Base-by-base conservation (phyloP, 30 jellyfish, hydroid and myxozoan species). In the Mastigias papua region DNA sequence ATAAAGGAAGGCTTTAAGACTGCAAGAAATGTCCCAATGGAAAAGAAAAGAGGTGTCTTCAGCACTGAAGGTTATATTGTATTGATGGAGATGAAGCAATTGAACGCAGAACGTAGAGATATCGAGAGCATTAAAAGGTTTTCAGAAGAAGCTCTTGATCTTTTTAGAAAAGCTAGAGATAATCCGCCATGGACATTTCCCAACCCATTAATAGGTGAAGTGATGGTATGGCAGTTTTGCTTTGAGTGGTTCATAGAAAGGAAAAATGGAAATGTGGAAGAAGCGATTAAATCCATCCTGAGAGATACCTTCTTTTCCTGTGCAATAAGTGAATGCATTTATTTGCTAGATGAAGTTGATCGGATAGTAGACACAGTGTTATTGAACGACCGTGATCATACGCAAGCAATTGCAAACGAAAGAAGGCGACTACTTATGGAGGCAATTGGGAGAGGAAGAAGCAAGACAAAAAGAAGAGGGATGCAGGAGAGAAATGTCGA, bases 151-250 rank as follows among this genome's bases (percentile, higher is more conserved):
- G 93, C 93, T 25, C 72, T 84, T 54, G 64, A 71, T 17, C 58
- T 65, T 26, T 84, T 84, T 67, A 35, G 65, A 35, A 57, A 84
- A 60, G 93, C 87, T 9, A 61, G 93, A 9, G 87, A 35, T 49
- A 54, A 84, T 34, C 87, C 87, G 5, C 93, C 93, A 28, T 27
- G 65, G 87, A 71, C 87, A n/a, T 84, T 13, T 48, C 93, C 93
- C 21, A 84, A 84, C 61, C 93, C 93, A 20, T 46, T 84, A 42
- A 23, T 30, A 31, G 93, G 93, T 22, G 93, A 84, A 37, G 77
- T 84, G 22, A 70, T 49, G 46, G 93, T 84, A 22, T 84, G 93
- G 93, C 87, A 71, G 66, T 84, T 84, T 61, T 84, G 93, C 46
- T 74, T 84, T 37, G 93, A 84, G 15, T 71, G 93, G 93, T 34